phyloP scores from a whole-genome alignment of 2,888 invertebrate species.

The Lasioglossum marginatum region DNA sequence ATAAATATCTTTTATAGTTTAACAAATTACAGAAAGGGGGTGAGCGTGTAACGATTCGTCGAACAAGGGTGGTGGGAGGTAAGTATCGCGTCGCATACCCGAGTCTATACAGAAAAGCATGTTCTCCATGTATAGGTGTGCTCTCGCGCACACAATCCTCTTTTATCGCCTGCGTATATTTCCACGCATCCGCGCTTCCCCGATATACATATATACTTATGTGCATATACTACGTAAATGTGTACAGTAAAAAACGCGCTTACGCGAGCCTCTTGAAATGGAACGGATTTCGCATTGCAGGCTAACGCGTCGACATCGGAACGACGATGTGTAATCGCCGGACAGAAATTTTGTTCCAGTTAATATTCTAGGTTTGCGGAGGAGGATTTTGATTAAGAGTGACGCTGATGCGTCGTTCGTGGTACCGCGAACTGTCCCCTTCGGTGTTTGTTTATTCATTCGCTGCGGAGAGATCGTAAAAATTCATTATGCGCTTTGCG shows the following conservation, averaged over 20 bases:
- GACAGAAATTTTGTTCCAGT: background rate
- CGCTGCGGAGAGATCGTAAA: background rate
- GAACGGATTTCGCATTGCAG: constrained; percentile 71
- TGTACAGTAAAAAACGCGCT: constrained; percentile 44
- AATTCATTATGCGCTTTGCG: background rate
- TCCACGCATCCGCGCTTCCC: constrained; percentile 32
- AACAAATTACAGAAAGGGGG: background rate
- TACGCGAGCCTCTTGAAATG: constrained; percentile 58
- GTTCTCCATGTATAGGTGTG: background rate
- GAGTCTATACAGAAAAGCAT: background rate
- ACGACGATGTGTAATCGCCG: background rate
- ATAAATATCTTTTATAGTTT: too few species aligned
- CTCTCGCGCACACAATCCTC: background rate
- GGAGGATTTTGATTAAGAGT: background rate
- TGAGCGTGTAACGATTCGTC: constrained; percentile 61
- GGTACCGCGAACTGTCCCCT: background rate
- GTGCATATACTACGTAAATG: background rate
- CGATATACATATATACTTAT: background rate
- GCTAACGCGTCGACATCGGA: constrained; percentile 37
- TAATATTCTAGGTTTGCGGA: background rate
- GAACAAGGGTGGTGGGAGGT: constrained; percentile 60
- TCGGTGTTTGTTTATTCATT: background rate
- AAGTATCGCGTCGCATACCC: constrained; percentile 55
- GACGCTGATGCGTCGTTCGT: background rate
- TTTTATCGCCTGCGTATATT: constrained; percentile 15